Evolutionary conservation across 1,140 invertebrate genomes (phyloP).

Genomic region (Amphibalanus amphitrite): DNA sequence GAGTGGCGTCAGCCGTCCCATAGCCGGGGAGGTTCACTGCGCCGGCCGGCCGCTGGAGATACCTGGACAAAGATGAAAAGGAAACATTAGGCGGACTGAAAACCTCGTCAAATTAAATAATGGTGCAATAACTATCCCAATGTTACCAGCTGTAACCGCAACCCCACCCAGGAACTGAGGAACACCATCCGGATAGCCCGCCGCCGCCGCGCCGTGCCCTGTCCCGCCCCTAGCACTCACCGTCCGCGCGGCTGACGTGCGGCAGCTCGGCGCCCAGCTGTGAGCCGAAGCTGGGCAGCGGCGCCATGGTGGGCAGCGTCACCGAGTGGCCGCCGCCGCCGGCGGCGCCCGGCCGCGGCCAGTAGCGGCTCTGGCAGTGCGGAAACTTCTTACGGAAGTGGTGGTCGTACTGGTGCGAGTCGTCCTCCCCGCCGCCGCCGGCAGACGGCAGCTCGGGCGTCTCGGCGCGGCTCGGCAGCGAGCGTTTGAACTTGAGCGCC

Average conservation of each 20-base stretch:
- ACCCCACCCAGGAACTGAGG: no score
- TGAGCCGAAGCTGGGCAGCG: neutral
- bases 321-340: neutral
- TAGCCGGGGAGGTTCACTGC: no score
- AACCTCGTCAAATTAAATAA: no score
- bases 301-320: neutral
- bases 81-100: no score
- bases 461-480: neutral
- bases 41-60: no score
- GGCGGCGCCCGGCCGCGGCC: no score
- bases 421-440: neutral
- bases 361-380: neutral
- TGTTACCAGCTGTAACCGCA: no score
- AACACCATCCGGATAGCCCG: no score
- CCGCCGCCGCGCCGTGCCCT: neutral
- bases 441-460: neutral
- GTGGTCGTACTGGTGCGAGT: neutral
- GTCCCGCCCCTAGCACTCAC: neutral
- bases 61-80: no score
- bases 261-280: neutral
- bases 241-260: neutral
- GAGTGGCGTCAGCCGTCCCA: no score
- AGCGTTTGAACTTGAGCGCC: slow-evolving; percentile 8
- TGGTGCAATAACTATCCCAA: no score
- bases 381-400: neutral